phyloP scores from a whole-genome alignment of 92 coral and sea anemone genomes.

The Meandrina meandrites region DNA sequence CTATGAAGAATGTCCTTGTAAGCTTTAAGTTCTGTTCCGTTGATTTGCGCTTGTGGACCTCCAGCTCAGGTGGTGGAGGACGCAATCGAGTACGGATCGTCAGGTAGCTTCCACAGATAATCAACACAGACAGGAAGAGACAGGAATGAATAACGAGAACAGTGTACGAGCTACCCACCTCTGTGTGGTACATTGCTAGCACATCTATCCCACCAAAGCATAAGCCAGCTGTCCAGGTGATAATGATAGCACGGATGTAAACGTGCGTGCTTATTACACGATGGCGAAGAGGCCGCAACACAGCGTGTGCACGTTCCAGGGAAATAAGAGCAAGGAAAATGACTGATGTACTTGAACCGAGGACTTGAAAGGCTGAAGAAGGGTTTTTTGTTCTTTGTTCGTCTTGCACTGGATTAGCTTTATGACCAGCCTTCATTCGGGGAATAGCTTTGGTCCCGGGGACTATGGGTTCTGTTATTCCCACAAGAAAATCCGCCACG shows the following conservation, averaged over 20 bases:
- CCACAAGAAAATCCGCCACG: too few relatives aligned
- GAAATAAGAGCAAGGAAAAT: slow-evolving; percentile 12
- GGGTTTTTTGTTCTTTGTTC: not conserved
- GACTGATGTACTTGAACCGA: slow-evolving; percentile 19
- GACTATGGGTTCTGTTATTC: not conserved
- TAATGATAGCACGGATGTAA: not conserved
- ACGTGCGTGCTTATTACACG: not conserved
- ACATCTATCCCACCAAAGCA: not conserved
- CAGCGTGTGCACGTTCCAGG: slow-evolving; percentile 13
- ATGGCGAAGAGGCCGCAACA: slow-evolving; percentile 18
- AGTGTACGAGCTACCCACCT: not conserved
- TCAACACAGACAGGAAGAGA: not conserved
- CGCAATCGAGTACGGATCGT: not conserved
- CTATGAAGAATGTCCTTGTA: not conserved
- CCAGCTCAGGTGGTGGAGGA: not conserved
- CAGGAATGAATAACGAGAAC: not conserved
- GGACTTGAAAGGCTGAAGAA: not conserved
- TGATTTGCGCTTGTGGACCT: not conserved
- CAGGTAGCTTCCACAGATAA: not conserved
- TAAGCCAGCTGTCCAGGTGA: not conserved
- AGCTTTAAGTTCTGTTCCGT: not conserved
- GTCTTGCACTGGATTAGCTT: not conserved
- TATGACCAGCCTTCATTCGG: not conserved
- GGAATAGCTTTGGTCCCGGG: not conserved
- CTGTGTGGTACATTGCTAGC: not conserved